phyloP scores from a whole-genome alignment of 2,888 invertebrate species.

The Nymphalis polychloros region DNA sequence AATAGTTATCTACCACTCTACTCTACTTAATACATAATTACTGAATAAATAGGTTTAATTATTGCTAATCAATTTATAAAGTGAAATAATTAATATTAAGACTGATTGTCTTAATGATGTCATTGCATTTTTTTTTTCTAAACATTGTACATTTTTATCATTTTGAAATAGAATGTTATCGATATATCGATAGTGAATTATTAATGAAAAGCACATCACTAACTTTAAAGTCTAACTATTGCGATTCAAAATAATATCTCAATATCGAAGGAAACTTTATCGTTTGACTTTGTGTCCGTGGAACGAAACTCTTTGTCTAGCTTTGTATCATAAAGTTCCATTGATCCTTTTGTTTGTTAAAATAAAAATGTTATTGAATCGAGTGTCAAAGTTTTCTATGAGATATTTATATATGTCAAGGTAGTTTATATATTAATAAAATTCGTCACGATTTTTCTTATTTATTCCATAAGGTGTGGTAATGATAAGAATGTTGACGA shows the following conservation, averaged over 20 bases:
- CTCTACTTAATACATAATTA: too few relatives aligned
- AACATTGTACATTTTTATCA: too few relatives aligned
- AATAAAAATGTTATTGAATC: background rate
- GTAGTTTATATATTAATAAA: too few relatives aligned
- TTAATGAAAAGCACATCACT: background rate
- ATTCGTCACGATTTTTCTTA: too few relatives aligned
- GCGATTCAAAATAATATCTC: constrained; percentile 8
- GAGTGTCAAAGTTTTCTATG: background rate
- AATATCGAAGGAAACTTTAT: constrained; percentile 15
- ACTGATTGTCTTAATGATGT: too few relatives aligned
- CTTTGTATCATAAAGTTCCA: constrained; percentile 4
- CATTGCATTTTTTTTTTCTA: too few relatives aligned
- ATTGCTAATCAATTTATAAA: too few relatives aligned
- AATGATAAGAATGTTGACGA: too few relatives aligned
- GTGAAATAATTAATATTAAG: too few relatives aligned
- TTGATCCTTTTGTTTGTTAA: constrained; percentile 8
- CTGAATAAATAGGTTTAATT: too few relatives aligned
- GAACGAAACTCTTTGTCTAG: constrained; percentile 8
- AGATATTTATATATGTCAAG: background rate
- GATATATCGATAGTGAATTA: background rate
- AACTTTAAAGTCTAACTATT: background rate
- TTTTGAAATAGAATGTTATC: background rate
- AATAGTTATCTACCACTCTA: too few relatives aligned
- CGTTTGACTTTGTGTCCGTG: constrained; percentile 3
- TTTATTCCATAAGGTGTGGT: too few relatives aligned